Evolutionary conservation across 2,113 vertebrate genomes (phyloP), one percentile per base, ranked within the genome.

Genomic region (Ophiodon elongatus): DNA sequence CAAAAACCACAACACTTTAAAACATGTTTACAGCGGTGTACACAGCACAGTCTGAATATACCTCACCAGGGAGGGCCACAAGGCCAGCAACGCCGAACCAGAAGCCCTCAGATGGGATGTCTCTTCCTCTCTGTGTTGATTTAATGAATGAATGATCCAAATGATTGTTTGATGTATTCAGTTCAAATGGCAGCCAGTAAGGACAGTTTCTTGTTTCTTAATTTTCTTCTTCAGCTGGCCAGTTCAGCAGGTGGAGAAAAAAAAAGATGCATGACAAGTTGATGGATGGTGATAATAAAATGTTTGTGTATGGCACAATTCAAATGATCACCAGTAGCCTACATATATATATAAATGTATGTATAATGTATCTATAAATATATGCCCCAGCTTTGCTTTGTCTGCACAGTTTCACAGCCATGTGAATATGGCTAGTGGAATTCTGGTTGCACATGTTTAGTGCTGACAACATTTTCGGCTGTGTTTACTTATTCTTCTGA

Each of bases 261-360:
- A 80, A 70, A 80, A 67, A 74, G 43, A 87, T 81, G 84, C 5
- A 25, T 60, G 84, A 79, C 74, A 89, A 78, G 73, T 88, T 90
- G 89, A 91, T 90, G 86, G 85, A 91, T 91, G 93, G 83, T 35
- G 87, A 91, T 89, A 92, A 91, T 92, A 89, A 85, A 57, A 82
- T 86, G 85, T 91, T 86, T 82, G 84, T 71, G 65, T 85, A 76
- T 83, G 89, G 76, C 71, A 80, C 77, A 74, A 66, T 84, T 88
- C 78, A 87, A 74, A 85, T 79, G 73, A 86, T 90, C 75, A 82
- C 71, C 52, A 5, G 69, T 79, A 86, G 71, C 72, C 77, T 82
- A 81, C 75, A 76, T 76, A 83, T 86, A 80, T 79, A 85, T 63
- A 90, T 3, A 79, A 57, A 87, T 60, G 78, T n/a, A n/a, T n/a